These are phyloP conservation scores for Sesia apiformis DNA, from an alignment of 2,888 invertebrate genomes.

Conservation along the genomic window DNA sequence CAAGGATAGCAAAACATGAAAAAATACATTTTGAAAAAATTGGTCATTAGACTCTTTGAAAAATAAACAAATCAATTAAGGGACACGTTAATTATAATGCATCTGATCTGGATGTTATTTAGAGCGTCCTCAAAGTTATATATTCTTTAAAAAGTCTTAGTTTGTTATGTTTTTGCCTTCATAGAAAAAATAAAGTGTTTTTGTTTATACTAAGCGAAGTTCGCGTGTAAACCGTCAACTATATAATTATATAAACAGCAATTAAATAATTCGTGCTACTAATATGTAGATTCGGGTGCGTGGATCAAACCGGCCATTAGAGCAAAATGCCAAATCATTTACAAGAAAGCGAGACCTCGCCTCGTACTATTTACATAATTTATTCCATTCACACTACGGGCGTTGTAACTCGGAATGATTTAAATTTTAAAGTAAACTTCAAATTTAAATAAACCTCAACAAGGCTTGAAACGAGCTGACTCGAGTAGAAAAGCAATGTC, in stretches of 20 bases:
- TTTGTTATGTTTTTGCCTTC: too few relatives aligned
- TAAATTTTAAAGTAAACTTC: too few relatives aligned
- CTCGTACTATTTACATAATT: constrained; percentile 68
- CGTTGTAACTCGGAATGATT: constrained; percentile 17
- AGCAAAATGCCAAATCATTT: constrained; percentile 67
- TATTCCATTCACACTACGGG: constrained; percentile 40
- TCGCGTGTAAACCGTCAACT: constrained; percentile 30
- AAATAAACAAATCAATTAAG: too few relatives aligned
- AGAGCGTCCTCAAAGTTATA: too few relatives aligned
- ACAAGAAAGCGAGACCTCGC: constrained; percentile 66
- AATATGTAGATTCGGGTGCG: constrained; percentile 42
- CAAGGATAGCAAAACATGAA: too few relatives aligned
- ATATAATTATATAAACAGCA: constrained; percentile 30
- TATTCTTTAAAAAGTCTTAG: too few relatives aligned
- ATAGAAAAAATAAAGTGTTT: too few relatives aligned
- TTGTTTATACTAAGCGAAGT: background rate
- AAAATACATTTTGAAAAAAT: too few relatives aligned
- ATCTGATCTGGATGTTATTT: too few relatives aligned
- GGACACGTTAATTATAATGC: too few relatives aligned
- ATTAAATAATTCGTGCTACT: constrained; percentile 62
- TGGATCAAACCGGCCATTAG: constrained; percentile 47
- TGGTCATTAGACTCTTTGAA: too few relatives aligned
- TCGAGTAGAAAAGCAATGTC: background rate
- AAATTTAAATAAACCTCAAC: background rate
- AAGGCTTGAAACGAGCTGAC: background rate